Base-by-base conservation (phyloP, 1,140 invertebrate genomes). In the Gonatopus flavifemur region DNA sequence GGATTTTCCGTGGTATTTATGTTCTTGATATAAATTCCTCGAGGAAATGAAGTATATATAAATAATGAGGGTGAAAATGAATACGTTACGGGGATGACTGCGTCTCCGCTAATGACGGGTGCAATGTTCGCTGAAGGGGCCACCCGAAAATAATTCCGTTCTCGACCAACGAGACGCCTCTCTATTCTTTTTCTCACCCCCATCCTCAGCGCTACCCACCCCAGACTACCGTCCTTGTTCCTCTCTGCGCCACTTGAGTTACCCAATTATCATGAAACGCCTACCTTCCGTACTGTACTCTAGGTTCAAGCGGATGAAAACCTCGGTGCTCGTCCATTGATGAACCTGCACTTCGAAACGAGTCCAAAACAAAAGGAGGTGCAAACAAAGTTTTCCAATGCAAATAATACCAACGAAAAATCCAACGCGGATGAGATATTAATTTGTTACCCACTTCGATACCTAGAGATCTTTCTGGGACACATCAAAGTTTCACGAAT, bases 1-100 rank as follows among this genome's bases (percentile, higher is more conserved):
- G 22, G 22, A 40, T n/a, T 16, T 40, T 40, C 24, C 21, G 24
- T 16, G 30, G 21, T 25, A 25, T 15, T 25, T 40, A 13, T 16
- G 37, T 9, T 19, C 31, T 28, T 10, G 13, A 28, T 25, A 28
- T 50, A n/a, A n/a, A n/a, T n/a, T n/a, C n/a, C n/a, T n/a, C 32
- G 55, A 55, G 62, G 53, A 67, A 69, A 68, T 69, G 65, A 69
- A 71, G 70, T 70, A 69, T 72, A 69, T 72, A 69, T 69, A 71
- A 72, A 74, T 74, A 72, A 74, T 72, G 70, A 71, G 67, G 67
- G 60, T 63, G 59, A 59, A 62, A 69, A 70, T 72, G 70, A 73
- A 72, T 67, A 64, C 55, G 57, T 40, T 50, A 38, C 47, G 46
- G 49, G 41, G 44, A 43, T 49, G 49, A 53, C 25, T 43, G 57